A percentile compares a stretch with the other conserved stretches of the same genome.
These are phyloP conservation scores for Periophthalmodon schlosseri DNA, from an alignment of 2,113 vertebrate genomes.

Conservation along the genomic window DNA sequence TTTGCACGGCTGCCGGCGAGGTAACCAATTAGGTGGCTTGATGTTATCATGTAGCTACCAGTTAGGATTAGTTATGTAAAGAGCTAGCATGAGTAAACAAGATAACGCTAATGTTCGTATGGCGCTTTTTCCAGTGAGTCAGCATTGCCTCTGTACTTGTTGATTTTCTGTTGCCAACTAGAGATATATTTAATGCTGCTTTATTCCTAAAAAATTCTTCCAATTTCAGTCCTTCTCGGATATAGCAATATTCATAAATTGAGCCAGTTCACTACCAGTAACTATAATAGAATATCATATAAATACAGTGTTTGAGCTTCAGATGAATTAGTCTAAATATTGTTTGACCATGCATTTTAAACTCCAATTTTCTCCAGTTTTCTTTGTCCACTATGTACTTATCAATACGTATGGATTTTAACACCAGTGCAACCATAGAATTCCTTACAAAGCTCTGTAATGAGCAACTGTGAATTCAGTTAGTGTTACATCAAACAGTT, in stretches of 20 bases:
- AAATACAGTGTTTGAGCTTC: background rate
- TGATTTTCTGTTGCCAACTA: conserved; percentile 41
- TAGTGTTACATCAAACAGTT: too few relatives aligned
- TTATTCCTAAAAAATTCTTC: background rate
- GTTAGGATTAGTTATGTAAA: conserved; percentile 46
- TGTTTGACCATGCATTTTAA: background rate
- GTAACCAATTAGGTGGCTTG: conserved; percentile 47
- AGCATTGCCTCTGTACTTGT: conserved; percentile 22
- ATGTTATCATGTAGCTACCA: conserved; percentile 43
- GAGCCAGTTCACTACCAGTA: background rate
- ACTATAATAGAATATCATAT: background rate
- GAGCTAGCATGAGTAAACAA: conserved; percentile 38
- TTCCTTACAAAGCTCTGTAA: too few relatives aligned
- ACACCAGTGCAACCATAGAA: too few relatives aligned
- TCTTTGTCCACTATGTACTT: too few relatives aligned
- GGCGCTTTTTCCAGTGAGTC: conserved; percentile 59
- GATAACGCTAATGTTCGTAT: conserved; percentile 40
- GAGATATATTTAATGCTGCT: background rate
- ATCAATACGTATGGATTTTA: too few relatives aligned
- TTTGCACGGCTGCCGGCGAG: conserved; percentile 31
- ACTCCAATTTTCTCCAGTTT: background rate
- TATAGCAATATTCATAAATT: background rate
- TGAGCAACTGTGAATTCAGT: too few relatives aligned
- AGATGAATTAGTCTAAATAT: background rate
- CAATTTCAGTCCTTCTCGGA: background rate